Base-by-base conservation (phyloP, 1,140 invertebrate species). In the Megalopta genalis region DNA sequence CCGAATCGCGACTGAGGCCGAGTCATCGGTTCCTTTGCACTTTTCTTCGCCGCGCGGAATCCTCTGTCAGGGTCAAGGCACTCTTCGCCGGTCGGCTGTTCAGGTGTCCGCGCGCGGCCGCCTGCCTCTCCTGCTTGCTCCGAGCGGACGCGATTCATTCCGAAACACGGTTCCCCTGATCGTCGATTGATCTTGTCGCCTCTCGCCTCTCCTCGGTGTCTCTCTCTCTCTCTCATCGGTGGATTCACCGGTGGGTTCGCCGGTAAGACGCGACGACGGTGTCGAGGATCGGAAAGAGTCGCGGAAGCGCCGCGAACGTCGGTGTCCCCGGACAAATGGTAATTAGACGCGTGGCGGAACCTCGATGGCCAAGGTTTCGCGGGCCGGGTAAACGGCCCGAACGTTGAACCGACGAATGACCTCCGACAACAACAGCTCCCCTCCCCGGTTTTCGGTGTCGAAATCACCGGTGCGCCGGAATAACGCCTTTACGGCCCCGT, bases 61-160 rank as follows among this genome's bases (percentile, higher is more conserved):
- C 87, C 86, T 79, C 85, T 81, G 85, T 81, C 86, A 89, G 86
- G 90, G 90, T 92, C 91, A 91, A 92, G 89, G 90, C 81, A 90
- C 90, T 91, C 86, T 75, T 77, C 84, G 66, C 59, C 42, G 9
- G 42, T 46, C 42, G 42, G 42, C 42, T 46, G 42, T 80, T 83
- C 57, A n/a, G 39, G 18, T 21, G 16, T 6, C 14, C 25, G 25
- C 60, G 60, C 12, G 60, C 4, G 14, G n/a, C n/a, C n/a, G n/a
- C n/a, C 12, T 6, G 16, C 49, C 16, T 52, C 49, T 52, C 49
- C 49, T 6, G 3, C 14, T 52, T 6, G 9, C 9, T 46, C 49
- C 14, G 16, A 52, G 16, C 49, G 49, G 6, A 7, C 49, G 16
- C 49, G 49, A 52, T 52, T 52, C 3, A 52, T 21, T 21, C 49